A percentile compares a stretch with the other conserved stretches of the same genome.
Evolutionary conservation across 2,888 invertebrate genomes (phyloP).

Genomic region (Xanthostigma xanthostigma): DNA sequence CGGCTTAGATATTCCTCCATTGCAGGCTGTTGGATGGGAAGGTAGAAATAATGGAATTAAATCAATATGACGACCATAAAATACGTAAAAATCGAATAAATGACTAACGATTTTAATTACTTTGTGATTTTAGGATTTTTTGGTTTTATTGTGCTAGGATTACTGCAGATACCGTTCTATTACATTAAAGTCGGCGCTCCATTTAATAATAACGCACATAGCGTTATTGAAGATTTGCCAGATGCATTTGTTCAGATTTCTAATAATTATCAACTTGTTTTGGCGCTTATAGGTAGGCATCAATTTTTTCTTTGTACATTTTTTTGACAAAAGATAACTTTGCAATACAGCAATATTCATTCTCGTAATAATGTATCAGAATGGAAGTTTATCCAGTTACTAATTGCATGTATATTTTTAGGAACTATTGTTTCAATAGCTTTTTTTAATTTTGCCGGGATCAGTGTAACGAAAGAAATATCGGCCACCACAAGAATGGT

Average conservation of each 20-base stretch:
- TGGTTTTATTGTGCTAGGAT: constrained; percentile 45
- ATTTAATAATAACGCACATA: constrained; percentile 58
- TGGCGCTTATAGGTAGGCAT: constrained; percentile 46
- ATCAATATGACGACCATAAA: neutral
- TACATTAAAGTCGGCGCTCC: constrained; percentile 60
- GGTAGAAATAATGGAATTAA: constrained; percentile 34
- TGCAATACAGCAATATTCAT: neutral
- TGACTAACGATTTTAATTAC: constrained; percentile 4
- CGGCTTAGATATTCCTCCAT: constrained; percentile 69
- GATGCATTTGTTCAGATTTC: constrained; percentile 76
- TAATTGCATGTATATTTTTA: constrained; percentile 22
- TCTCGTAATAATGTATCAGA: constrained; percentile 3
- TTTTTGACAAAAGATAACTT: too few species aligned
- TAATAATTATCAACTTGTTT: constrained; percentile 41
- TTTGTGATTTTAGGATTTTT: constrained; percentile 37
- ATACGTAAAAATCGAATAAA: neutral
- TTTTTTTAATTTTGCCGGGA: constrained; percentile 84
- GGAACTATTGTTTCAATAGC: constrained; percentile 77
- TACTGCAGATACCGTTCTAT: constrained; percentile 64
- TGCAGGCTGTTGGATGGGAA: constrained; percentile 91
- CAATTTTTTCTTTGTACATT: neutral
- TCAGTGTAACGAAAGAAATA: constrained; percentile 84
- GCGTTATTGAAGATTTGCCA: constrained; percentile 66
- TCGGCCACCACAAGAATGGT: constrained; percentile 87
- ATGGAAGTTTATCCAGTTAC: neutral